A percentile compares a stretch with the other conserved stretches of the same genome.
Conservation (phyloP, 2,888 invertebrate species). For the Tridacna gigas region DNA sequence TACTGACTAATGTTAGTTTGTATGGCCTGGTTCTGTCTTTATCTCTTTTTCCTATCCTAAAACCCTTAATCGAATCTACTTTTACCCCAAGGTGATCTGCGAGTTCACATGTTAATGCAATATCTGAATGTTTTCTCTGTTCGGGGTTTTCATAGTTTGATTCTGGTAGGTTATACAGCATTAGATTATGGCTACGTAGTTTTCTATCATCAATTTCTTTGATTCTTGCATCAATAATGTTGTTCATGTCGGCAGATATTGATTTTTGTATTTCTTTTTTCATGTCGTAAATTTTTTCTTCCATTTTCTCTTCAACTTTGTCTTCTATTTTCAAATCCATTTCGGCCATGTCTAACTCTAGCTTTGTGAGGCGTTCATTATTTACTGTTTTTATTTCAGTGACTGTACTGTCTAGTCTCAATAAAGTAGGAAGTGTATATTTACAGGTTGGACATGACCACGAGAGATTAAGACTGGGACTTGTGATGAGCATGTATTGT, state of each 20-base stretch:
- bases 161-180: too few relatives aligned
- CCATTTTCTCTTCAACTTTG: background rate
- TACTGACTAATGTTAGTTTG: too few relatives aligned
- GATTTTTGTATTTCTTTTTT: background rate
- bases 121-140: too few relatives aligned
- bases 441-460: background rate
- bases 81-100: too few relatives aligned
- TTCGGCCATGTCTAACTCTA: background rate
- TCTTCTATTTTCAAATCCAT: background rate
- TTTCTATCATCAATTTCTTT: background rate
- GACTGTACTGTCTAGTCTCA: background rate
- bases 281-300: too few relatives aligned
- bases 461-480: background rate
- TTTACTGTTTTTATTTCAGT: background rate
- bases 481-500: background rate
- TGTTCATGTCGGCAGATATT: background rate
- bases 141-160: too few relatives aligned
- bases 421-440: background rate
- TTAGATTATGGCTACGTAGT: background rate
- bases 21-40: too few relatives aligned
- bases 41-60: too few relatives aligned
- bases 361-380: background rate
- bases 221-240: background rate
- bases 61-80: too few relatives aligned
- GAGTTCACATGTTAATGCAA: too few relatives aligned